Evolutionary conservation across 2,113 vertebrate species (phyloP).

Genomic region (Chaetorhynchus papuensis): DNA sequence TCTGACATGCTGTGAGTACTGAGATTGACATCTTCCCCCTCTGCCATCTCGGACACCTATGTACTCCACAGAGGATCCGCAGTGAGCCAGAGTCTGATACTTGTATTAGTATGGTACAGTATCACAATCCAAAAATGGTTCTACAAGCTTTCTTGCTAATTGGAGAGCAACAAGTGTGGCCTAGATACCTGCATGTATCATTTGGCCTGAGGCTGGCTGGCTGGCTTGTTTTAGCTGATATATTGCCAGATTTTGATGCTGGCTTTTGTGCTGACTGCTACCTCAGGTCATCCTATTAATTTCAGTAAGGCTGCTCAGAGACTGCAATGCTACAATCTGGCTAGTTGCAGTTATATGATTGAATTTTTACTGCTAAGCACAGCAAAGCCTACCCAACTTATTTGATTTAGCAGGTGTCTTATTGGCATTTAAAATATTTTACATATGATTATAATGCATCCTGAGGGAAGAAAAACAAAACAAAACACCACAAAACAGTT

Average conservation of each 20-base stretch:
- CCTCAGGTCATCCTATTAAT: not conserved
- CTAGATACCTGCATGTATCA: not conserved
- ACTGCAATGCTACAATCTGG: not conserved
- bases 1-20: not conserved
- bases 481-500: not conserved
- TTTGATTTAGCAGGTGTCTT: slow-evolving; percentile 24
- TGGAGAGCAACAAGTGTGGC: not conserved
- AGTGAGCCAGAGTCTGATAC: not conserved
- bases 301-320: not conserved
- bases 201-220: not conserved
- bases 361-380: not conserved
- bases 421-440: not conserved
- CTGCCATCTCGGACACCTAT: accelerated
- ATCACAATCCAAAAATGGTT: not conserved
- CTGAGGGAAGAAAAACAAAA: not conserved
- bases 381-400: not conserved
- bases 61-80: not conserved
- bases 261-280: not conserved
- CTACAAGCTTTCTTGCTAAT: not conserved
- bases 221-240: not conserved
- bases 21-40: not conserved
- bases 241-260: not conserved
- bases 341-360: not conserved
- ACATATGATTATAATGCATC: not conserved
- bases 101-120: not conserved